Evolutionary conservation across 2,113 vertebrate genomes (phyloP).

Genomic region (Channa argus): DNA sequence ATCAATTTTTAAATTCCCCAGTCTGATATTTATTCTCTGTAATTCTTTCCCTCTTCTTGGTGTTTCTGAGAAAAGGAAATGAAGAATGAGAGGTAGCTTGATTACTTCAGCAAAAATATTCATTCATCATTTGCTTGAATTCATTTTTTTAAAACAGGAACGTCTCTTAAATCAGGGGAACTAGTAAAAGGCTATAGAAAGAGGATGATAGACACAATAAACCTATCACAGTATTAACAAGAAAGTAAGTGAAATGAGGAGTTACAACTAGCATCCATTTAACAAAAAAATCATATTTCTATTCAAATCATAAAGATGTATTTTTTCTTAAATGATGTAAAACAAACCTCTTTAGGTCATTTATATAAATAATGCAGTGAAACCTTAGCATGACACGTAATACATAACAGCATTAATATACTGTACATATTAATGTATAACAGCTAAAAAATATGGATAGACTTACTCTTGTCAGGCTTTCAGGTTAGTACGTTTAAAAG

Average conservation of each 20-base stretch:
- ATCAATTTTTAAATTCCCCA: slow-evolving; percentile 93
- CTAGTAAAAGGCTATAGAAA: slow-evolving; percentile 8
- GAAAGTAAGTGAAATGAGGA: slow-evolving; percentile 25
- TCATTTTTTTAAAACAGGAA: background rate
- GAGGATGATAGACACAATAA: slow-evolving; percentile 9
- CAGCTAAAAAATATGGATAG: slow-evolving; percentile 30
- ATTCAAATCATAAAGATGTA: slow-evolving; percentile 9
- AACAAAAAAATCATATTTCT: background rate
- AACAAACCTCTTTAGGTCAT: slow-evolving; percentile 24
- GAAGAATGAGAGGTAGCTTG: slow-evolving; percentile 20
- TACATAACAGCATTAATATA: slow-evolving; percentile 41
- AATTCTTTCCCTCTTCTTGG: slow-evolving; percentile 65
- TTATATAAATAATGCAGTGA: slow-evolving; percentile 22
- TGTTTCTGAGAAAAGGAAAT: slow-evolving; percentile 63
- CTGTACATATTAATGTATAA: slow-evolving; percentile 49
- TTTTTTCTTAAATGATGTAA: background rate
- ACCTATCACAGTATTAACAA: slow-evolving; percentile 1
- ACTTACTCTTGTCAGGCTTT: slow-evolving; percentile 5
- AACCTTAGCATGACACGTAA: slow-evolving; percentile 28
- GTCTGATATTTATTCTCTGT: slow-evolving; percentile 84
- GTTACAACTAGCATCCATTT: slow-evolving; percentile 23
- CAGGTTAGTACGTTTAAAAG: slow-evolving; percentile 15
- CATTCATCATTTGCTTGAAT: slow-evolving; percentile 5
- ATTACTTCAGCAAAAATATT: slow-evolving; percentile 33
- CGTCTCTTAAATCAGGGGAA: background rate